phyloP scores from a whole-genome alignment of 2,113 vertebrate species.

The Protomyctophum bolini region DNA sequence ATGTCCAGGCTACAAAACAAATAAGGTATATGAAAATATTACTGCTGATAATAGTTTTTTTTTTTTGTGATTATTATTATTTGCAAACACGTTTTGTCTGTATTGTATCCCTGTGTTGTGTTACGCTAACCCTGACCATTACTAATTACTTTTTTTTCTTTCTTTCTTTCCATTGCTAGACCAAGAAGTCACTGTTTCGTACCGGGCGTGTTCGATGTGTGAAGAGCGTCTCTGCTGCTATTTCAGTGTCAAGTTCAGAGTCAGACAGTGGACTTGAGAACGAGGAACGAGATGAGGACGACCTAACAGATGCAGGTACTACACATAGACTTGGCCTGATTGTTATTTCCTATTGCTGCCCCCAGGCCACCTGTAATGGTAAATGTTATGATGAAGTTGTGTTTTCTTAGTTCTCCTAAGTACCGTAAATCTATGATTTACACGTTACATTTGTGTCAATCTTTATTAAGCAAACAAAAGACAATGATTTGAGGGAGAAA shows the following conservation, averaged over 20 bases:
- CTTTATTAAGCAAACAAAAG: too few species aligned
- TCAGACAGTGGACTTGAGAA: background rate
- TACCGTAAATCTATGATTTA: too few species aligned
- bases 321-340: too few species aligned
- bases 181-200: constrained; percentile 12
- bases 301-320: constrained; percentile 32
- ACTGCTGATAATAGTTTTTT: background rate
- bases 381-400: too few species aligned
- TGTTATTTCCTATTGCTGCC: background rate
- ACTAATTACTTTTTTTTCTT: background rate
- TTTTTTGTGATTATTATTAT: too few species aligned
- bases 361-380: background rate
- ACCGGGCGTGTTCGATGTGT: background rate
- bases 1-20: constrained; percentile 6
- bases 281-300: constrained; percentile 15
- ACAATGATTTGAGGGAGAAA: too few species aligned
- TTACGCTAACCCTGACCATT: background rate
- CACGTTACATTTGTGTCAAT: too few species aligned
- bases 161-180: constrained; percentile 31
- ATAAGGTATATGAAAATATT: constrained; percentile 15
- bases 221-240: background rate
- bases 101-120: background rate
- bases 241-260: constrained; percentile 6
- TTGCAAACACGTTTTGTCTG: background rate
- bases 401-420: background rate